Evolutionary conservation across 2,797 vertebrate species (phyloP).

Genomic region (Enteromius argenteus): DNA sequence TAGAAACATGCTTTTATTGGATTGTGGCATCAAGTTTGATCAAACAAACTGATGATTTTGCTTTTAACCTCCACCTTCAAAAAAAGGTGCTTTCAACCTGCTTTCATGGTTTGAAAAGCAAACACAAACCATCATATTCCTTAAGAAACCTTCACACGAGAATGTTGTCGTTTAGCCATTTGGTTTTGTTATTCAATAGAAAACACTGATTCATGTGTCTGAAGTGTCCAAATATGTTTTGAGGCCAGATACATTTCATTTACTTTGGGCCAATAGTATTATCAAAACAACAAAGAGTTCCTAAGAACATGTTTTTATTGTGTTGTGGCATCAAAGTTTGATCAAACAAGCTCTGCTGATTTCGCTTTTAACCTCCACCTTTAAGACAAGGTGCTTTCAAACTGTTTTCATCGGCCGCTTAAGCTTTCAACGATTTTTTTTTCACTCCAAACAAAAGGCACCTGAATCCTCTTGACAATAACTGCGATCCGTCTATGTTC

Average conservation of each 20-base stretch:
- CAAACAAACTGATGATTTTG: slow-evolving; percentile 11
- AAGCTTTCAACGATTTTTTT: slow-evolving; percentile 32
- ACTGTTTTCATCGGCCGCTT: slow-evolving; percentile 23
- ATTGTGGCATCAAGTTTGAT: slow-evolving; percentile 14
- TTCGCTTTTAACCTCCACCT: slow-evolving; percentile 32
- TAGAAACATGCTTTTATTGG: slow-evolving; percentile 17
- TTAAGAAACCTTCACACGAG: not conserved
- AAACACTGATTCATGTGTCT: slow-evolving; percentile 5
- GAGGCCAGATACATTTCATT: not conserved
- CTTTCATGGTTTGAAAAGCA: slow-evolving; percentile 18
- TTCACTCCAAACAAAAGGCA: slow-evolving; percentile 28
- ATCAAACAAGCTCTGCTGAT: slow-evolving; percentile 32
- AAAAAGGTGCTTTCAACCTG: slow-evolving; percentile 1
- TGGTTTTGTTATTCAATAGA: not conserved
- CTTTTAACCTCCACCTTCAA: slow-evolving; percentile 25
- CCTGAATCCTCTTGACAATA: slow-evolving; percentile 36
- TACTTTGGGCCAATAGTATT: slow-evolving; percentile 2
- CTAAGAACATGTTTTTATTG: slow-evolving; percentile 28
- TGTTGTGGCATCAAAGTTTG: slow-evolving; percentile 28
- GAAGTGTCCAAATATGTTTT: not conserved
- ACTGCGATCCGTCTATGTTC: slow-evolving; percentile 23
- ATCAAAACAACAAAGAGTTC: not conserved
- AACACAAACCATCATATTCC: not conserved
- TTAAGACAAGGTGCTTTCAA: slow-evolving; percentile 35
- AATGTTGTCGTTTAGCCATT: not conserved